These are phyloP conservation scores for Latrodectus hesperus DNA, from an alignment of 2,888 invertebrate species.

Conservation along the genomic window DNA sequence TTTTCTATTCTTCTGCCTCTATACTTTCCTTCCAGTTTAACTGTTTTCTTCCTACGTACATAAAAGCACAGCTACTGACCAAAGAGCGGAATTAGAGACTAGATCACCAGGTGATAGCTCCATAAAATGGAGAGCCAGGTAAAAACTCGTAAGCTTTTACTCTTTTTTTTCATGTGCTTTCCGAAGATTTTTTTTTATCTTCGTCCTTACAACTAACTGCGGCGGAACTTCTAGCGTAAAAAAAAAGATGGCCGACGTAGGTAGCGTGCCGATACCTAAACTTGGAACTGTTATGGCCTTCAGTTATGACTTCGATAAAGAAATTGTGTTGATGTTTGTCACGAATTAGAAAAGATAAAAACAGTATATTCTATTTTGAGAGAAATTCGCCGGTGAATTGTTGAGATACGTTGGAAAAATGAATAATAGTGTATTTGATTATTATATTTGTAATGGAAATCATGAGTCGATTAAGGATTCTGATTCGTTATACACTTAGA, in stretches of 20 bases:
- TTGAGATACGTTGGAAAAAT: no score
- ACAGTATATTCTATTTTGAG: no score
- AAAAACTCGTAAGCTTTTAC: background rate
- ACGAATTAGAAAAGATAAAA: no score
- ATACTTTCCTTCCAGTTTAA: constrained; percentile 11
- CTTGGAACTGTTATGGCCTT: no score
- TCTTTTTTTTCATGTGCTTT: constrained; percentile 4
- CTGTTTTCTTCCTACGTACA: constrained; percentile 15
- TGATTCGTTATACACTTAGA: no score
- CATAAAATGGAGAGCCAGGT: constrained; percentile 21
- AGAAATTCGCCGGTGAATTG: no score
- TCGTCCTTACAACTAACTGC: background rate
- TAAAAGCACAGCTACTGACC: constrained; percentile 16
- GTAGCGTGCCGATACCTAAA: background rate
- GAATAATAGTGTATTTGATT: no score
- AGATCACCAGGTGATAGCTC: constrained; percentile 20
- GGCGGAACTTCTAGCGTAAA: constrained; percentile 12
- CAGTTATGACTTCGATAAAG: no score
- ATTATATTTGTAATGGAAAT: no score
- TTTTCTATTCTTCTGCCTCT: background rate
- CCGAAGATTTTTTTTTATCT: background rate
- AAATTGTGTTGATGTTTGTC: no score
- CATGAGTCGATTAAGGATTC: no score
- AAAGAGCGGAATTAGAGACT: constrained; percentile 35
- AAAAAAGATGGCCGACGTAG: background rate